Evolutionary conservation across 53 echinoderm and acorn worm species (phyloP), one percentile per base, ranked within the genome.

Genomic region (Pentamera pediparva): DNA sequence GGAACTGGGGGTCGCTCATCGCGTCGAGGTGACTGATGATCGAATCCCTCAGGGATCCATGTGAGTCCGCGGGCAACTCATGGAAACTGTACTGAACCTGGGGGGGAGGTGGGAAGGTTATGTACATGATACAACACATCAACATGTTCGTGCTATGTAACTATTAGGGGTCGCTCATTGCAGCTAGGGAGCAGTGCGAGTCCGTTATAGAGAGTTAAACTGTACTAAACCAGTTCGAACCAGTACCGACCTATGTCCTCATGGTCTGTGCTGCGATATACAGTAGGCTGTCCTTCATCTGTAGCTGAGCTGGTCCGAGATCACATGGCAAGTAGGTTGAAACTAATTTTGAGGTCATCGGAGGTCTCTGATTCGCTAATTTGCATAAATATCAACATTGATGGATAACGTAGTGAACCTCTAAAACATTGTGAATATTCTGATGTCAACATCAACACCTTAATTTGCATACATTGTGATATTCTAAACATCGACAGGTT

Each of bases 261-360:
- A 95, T 95, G 0, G 95, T 95, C 74, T 95, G 95, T 5, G 95
- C 95, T 69, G 95, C 95, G 80, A 95, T 87, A 65, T 90, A 95
- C 40, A 90, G 90, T 6, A 95, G 82, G 74, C 88, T 82, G 64
- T 85, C 79, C 19, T 90, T 95, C 85, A 90, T 62, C 69, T 81
- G 80, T 6, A 90, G 64, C 5, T n/a, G n/a, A 95, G 80, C 63
- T 95, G 90, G 56, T 95, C 95, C 8, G 90, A 90, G 39, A 95
- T 87, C 77, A n/a, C n/a, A n/a, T 91, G 80, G 86, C 91, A 91
- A 81, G 84, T 30, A 91, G 56, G 86, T 91, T 76, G 24, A 18
- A 61, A 39, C 27, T 13, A 50, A 43, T 27, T 52, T 18, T 61
- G n/a, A n/a, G n/a, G n/a, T n/a, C n/a, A n/a, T n/a, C n/a, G n/a